Evolutionary conservation across 2,888 invertebrate genomes (phyloP).

Genomic region (Epinotia ramella): DNA sequence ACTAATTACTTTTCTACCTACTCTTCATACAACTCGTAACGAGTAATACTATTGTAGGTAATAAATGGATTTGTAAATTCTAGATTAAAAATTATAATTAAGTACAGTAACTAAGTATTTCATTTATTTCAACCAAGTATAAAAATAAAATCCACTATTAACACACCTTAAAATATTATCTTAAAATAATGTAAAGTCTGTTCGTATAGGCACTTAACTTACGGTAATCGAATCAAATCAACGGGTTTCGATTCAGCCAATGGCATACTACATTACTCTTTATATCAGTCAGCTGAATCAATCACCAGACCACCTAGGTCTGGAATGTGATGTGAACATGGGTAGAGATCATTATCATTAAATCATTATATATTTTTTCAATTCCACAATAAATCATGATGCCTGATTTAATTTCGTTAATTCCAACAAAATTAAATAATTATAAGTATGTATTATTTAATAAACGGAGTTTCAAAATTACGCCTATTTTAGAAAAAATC

Average conservation of each 20-base stretch:
- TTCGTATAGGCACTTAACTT: background rate
- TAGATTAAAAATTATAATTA: background rate
- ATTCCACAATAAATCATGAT: background rate
- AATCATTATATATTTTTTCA: background rate
- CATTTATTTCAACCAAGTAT: conserved; percentile 18
- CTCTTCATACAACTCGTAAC: no score
- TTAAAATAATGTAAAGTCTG: conserved; percentile 2
- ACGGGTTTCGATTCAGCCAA: background rate
- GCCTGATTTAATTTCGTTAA: background rate
- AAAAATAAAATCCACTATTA: conserved; percentile 5
- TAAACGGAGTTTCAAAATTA: no score
- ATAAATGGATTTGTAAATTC: background rate
- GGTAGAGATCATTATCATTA: conserved; percentile 21
- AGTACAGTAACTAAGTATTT: background rate
- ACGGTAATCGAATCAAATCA: no score
- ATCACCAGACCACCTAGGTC: background rate
- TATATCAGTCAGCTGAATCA: background rate
- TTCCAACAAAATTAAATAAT: background rate
- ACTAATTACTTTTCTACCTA: no score
- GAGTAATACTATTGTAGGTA: no score
- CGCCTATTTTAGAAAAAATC: no score
- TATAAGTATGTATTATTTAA: no score
- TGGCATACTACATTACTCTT: background rate
- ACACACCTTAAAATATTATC: background rate
- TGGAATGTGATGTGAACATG: conserved; percentile 3